Evolutionary conservation across 1,140 invertebrate genomes (phyloP).

Genomic region (Drepana arcuata): DNA sequence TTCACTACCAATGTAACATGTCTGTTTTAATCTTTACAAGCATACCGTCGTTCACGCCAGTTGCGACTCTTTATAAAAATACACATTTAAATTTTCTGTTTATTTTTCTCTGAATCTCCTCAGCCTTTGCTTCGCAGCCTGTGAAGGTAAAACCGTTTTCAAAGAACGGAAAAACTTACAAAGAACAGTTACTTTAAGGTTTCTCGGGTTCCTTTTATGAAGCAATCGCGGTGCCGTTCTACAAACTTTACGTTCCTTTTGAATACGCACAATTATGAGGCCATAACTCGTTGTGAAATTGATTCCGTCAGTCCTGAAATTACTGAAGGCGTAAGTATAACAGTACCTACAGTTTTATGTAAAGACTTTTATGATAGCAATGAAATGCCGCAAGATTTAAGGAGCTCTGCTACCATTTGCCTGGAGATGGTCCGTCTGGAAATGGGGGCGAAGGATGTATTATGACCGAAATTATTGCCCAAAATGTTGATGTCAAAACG

Average conservation of each 20-base stretch:
- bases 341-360: conserved; percentile 9
- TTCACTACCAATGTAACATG: too few species aligned
- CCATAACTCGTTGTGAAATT: conserved; percentile 34
- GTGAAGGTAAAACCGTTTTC: conserved; percentile 12
- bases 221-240: conserved; percentile 31
- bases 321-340: conserved; percentile 8
- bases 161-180: conserved; percentile 16
- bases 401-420: too few species aligned
- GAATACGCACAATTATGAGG: conserved; percentile 39
- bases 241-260: conserved; percentile 36
- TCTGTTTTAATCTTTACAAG: too few species aligned
- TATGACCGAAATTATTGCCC: too few species aligned
- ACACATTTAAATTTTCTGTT: too few species aligned
- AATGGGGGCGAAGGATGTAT: too few species aligned
- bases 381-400: conserved; percentile 16
- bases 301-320: conserved; percentile 15
- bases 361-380: conserved; percentile 12
- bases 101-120: too few species aligned
- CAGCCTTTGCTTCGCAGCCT: too few species aligned
- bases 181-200: conserved; percentile 19
- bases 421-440: too few species aligned
- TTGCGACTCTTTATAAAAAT: too few species aligned
- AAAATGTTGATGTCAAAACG: too few species aligned
- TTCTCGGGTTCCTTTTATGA: conserved; percentile 27
- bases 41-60: too few species aligned